Evolutionary conservation across 37 sponge, comb jelly and placozoan species (phyloP).

Genomic region (Spongilla lacustris): DNA sequence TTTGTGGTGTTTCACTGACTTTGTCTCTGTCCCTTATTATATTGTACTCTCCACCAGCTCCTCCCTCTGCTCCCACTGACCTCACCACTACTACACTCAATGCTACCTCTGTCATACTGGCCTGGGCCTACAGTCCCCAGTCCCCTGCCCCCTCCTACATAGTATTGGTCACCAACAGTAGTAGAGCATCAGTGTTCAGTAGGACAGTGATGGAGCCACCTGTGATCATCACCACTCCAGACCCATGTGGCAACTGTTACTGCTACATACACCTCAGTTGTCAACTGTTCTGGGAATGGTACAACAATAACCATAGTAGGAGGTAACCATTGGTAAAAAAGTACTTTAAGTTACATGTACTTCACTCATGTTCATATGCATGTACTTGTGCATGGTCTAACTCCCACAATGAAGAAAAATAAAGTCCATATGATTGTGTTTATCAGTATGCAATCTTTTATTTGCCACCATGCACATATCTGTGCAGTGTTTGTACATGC

Average conservation of each 20-base stretch:
- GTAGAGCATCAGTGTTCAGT: neutral
- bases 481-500: no score
- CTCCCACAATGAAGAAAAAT: no score
- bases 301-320: slow-evolving; percentile 38
- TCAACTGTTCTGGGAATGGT: neutral
- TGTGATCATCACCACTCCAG: neutral
- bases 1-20: neutral
- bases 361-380: no score
- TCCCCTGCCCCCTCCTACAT: neutral
- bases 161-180: neutral
- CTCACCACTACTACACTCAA: neutral
- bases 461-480: no score
- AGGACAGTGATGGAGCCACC: neutral
- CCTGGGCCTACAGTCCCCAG: neutral
- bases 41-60: neutral
- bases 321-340: no score
- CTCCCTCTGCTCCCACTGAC: neutral
- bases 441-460: no score
- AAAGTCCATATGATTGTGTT: no score
- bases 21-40: no score
- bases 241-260: neutral
- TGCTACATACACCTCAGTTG: neutral
- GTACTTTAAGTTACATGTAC: no score
- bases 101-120: neutral
- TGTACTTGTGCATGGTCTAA: no score